Base-by-base conservation (phyloP, 2,888 invertebrate species). In the Desoria tigrina region DNA sequence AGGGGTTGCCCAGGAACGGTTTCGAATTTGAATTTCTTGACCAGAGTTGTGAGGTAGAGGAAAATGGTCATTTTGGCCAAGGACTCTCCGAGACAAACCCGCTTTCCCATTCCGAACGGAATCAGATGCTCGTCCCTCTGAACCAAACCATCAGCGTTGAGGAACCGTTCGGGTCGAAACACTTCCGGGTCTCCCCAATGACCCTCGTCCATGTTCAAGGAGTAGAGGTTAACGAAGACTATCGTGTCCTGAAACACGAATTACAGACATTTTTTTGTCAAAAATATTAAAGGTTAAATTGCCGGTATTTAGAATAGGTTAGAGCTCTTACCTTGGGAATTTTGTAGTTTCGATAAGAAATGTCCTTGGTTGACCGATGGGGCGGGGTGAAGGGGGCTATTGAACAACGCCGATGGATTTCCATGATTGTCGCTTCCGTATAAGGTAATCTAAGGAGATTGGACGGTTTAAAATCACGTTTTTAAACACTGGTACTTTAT, bases 81-180 rank as follows among this genome's bases (percentile, higher is more conserved):
- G 1, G 83, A 80, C 78, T 87, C 87, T 1, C 87, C 88, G 1
- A 86, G 81, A 76, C 88, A 88, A 24, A 86, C 81, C 65, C 87
- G 81, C 73, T 84, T 84, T 68, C 86, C 86, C 86, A 26, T 57
- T 6, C 69, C 69, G 50, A 69, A 69, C 14, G 61, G 16, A 9
- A 64, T 2, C 1, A 61, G 2, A 14, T 26, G 27, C 9, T 42
- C 58, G 1, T 42, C 56, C 26, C 42, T 28, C 32, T 59, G 55
- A 6, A 66, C n/a, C 4, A 26, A 18, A 4, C 66, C 66, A 2
- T 61, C 61, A 7, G 26, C 7, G 6, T 14, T 56, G 3, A 69
- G 53, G 59, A 61, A 69, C 32, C 69, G 23, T 26, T 66, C 69
- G 1, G 69, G 69, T 11, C 64, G 16, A 27, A 69, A 69, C 2